Evolutionary conservation across 2,888 invertebrate genomes (phyloP).

Genomic region (Morpho achilles): DNA sequence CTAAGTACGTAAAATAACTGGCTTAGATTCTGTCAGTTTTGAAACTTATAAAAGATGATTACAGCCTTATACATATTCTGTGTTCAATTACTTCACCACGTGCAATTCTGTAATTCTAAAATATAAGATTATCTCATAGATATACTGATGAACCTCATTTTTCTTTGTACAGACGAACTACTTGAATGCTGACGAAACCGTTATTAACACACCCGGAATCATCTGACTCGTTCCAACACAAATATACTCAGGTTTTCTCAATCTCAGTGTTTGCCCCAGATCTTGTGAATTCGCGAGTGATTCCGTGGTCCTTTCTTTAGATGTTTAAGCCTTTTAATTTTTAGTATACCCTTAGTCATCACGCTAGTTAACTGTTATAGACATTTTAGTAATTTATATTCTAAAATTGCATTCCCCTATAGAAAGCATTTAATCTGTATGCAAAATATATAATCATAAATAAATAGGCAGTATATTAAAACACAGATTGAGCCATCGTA

Average conservation of each 20-base stretch:
- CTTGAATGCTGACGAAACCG: conserved; percentile 64
- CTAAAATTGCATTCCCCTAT: not conserved
- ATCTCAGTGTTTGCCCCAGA: conserved; percentile 31
- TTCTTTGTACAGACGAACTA: conserved; percentile 68
- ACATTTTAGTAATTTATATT: conserved; percentile 11
- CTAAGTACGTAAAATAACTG: no score
- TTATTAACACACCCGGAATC: conserved; percentile 52
- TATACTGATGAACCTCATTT: conserved; percentile 38
- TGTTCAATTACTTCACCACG: conserved; percentile 2
- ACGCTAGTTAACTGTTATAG: conserved; percentile 21
- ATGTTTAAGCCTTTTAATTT: conserved; percentile 18
- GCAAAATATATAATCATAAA: not conserved
- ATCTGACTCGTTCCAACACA: conserved; percentile 43
- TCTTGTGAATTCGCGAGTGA: conserved; percentile 25
- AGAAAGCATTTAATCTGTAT: not conserved
- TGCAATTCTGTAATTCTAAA: conserved; percentile 1
- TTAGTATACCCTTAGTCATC: conserved; percentile 16
- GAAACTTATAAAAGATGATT: not conserved
- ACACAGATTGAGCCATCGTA: no score
- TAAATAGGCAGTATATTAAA: no score
- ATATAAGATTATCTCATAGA: conserved; percentile 1
- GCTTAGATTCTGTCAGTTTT: no score
- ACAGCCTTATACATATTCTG: not conserved
- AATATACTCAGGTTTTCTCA: conserved; percentile 46
- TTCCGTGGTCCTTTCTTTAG: conserved; percentile 28